Base-by-base conservation (phyloP, 2,113 vertebrate genomes). In the Thalassoma bifasciatum region DNA sequence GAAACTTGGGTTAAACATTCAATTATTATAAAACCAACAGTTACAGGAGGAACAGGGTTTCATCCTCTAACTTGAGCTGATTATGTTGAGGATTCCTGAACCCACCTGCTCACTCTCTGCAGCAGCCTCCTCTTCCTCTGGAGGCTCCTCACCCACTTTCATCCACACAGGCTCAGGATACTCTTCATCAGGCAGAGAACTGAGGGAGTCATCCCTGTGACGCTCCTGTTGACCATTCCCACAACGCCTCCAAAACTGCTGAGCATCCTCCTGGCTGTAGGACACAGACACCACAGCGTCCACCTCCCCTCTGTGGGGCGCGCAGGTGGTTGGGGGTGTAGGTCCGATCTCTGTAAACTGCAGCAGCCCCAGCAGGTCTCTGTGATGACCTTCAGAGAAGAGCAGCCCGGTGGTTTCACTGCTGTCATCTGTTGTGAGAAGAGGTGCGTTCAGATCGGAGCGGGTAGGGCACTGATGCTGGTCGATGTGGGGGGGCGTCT, bases 361-460 rank as follows among this genome's bases (percentile, higher is more conserved):
- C 79, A 98, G 88, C 40, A 98, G 93, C 23, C 86, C 94, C 40
- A 96, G 86, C 72, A 97, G 58, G 72, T 96, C 95, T 26, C 92
- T 94, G 1, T 93, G 91, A 65, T 94, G 92, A 0, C 89, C 90
- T 54, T 97, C 95, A 0, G 95, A 93, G 0, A 96, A 96, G 23
- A 97, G 92, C 52, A 98, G 90, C 1, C 96, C 96, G 0, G 93
- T 93, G 49, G 87, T 91, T 10, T 91, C 87, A 47, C 50, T n/a
- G n/a, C 49, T 64, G 17, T 68, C 30, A 0, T 82, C 86, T 21
- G 67, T 50, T 10, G 47, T 22, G 0, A 34, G 40, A 71, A 1
- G 79, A 16, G 16, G 64, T 24, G 30, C 56, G 2, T 95, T 93
- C 0, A 81, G 85, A 0, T 93, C 94, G 16, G 92, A 81, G 26